Evolutionary conservation across 2,113 vertebrate species (phyloP).

Genomic region (Crypturellus undulatus): DNA sequence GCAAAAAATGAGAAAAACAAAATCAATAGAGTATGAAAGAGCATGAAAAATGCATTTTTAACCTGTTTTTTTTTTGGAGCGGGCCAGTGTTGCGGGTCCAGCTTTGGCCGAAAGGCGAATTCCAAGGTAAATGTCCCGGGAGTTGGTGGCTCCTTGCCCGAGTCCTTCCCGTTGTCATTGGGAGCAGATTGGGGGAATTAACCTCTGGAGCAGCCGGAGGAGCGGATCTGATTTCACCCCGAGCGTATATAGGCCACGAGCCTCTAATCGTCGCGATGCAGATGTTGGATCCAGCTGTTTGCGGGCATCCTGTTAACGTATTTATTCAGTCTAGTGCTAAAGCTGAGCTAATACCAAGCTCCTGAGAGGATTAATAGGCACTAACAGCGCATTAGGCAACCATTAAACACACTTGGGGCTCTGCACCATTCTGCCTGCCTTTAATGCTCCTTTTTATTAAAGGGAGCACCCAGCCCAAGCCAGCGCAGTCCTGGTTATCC

Average conservation of each 20-base stretch:
- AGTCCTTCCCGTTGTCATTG: neutral
- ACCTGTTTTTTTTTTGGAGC: neutral
- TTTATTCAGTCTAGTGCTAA: constrained; percentile 74
- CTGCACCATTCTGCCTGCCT: neutral
- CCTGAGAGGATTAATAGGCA: constrained; percentile 80
- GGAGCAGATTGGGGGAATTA: neutral
- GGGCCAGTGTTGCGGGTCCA: constrained; percentile 60
- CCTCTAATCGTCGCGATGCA: constrained; percentile 66
- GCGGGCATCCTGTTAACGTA: constrained; percentile 69
- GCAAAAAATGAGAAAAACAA: constrained; percentile 76
- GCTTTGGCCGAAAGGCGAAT: constrained; percentile 58
- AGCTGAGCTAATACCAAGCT: constrained; percentile 80
- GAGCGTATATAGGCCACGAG: constrained; percentile 61
- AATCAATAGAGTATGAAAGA: constrained; percentile 80
- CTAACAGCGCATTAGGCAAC: constrained; percentile 76
- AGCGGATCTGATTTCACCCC: constrained; percentile 57
- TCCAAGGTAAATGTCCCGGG: constrained; percentile 74
- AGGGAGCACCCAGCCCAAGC: constrained; percentile 27
- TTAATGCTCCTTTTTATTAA: neutral
- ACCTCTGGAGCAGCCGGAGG: constrained; percentile 33
- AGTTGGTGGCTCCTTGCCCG: constrained; percentile 7
- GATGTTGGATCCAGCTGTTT: constrained; percentile 79
- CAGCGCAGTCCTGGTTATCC: neutral
- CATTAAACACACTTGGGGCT: constrained; percentile 78
- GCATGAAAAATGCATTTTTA: constrained; percentile 81